phyloP scores from a whole-genome alignment of 2,888 invertebrate species.

The Noctua fimbriata region DNA sequence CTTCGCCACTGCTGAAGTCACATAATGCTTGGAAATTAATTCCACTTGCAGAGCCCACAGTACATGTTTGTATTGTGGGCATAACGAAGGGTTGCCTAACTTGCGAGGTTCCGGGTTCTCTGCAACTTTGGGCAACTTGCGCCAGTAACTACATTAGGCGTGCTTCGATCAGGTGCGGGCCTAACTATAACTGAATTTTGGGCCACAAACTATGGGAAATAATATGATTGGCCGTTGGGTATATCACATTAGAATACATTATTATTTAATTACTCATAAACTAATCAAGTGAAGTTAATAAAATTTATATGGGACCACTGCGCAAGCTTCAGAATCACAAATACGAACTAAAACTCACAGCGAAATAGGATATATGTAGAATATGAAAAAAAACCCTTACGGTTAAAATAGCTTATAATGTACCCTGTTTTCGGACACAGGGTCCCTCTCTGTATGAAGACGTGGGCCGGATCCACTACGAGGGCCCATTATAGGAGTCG shows the following conservation, averaged over 20 bases:
- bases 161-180: slow-evolving; percentile 25
- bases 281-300: no score
- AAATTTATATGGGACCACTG: no score
- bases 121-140: slow-evolving; percentile 34
- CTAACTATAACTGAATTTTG: slow-evolving; percentile 48
- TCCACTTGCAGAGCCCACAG: slow-evolving; percentile 20
- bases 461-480: no score
- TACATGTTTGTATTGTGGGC: neutral
- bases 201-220: slow-evolving; percentile 30
- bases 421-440: no score
- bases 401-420: no score
- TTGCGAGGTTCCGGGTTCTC: slow-evolving; percentile 11
- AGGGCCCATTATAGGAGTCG: no score
- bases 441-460: neutral
- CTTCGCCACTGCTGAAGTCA: neutral
- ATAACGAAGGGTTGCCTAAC: slow-evolving; percentile 23
- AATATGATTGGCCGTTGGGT: slow-evolving; percentile 39
- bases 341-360: no score
- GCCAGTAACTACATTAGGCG: slow-evolving; percentile 49
- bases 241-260: slow-evolving; percentile 15
- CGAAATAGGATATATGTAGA: no score
- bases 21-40: slow-evolving; percentile 25
- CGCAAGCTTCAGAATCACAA: no score
- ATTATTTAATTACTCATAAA: neutral
- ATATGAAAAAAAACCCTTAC: no score